These are phyloP conservation scores for Tauraco erythrolophus DNA, from an alignment of 2,113 vertebrate species.

Conservation along the genomic window DNA sequence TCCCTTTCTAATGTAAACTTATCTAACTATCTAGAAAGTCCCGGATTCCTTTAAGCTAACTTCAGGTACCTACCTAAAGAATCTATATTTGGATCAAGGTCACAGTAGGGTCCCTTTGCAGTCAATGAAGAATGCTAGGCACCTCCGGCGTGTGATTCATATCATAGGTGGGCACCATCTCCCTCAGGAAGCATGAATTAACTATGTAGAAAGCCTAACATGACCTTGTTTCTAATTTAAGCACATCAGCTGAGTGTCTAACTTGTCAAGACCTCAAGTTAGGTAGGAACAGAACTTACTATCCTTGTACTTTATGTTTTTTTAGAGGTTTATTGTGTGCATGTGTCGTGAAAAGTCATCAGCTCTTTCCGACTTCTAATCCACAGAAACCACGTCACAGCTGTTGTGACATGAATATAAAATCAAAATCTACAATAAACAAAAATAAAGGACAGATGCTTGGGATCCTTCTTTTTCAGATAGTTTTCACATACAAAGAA, in stretches of 20 bases:
- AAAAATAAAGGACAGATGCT: background rate
- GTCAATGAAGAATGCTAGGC: background rate
- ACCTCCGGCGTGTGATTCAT: constrained; percentile 7
- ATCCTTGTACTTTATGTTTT: background rate
- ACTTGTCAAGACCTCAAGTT: background rate
- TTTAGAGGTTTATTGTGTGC: background rate
- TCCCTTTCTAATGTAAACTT: background rate
- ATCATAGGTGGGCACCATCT: background rate
- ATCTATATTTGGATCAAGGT: background rate
- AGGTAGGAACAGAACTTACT: background rate
- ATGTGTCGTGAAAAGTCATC: background rate
- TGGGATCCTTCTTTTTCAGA: background rate
- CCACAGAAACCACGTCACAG: background rate
- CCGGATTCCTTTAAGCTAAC: background rate
- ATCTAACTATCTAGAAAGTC: background rate
- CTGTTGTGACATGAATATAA: background rate
- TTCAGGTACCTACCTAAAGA: background rate
- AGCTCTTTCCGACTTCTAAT: background rate
- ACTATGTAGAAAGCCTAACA: background rate
- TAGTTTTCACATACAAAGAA: background rate
- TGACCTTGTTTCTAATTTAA: constrained; percentile 44
- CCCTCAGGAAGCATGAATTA: background rate
- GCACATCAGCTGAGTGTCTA: background rate
- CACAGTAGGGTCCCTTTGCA: background rate
- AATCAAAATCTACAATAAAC: background rate